Evolutionary conservation across 2,113 vertebrate species (phyloP).

Genomic region (Buteo buteo): DNA sequence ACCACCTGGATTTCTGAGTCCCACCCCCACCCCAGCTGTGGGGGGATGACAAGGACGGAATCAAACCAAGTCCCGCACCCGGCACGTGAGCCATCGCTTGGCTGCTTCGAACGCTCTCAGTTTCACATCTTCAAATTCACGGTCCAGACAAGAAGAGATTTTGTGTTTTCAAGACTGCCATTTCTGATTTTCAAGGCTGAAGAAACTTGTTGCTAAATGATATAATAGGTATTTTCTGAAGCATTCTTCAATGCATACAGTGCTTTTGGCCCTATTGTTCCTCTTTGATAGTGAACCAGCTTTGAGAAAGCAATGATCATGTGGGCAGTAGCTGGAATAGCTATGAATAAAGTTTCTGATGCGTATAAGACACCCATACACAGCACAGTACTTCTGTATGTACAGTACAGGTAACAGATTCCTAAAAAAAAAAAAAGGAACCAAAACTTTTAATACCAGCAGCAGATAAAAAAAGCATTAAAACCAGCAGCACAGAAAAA

Average conservation of each 20-base stretch:
- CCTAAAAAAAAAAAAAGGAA: not conserved
- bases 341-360: not conserved
- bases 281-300: not conserved
- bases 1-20: not conserved
- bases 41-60: rapidly evolving
- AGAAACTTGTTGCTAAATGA: not conserved
- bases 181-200: not conserved
- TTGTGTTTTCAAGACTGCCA: not conserved
- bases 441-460: not conserved
- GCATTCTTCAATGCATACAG: not conserved
- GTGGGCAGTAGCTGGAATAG: not conserved
- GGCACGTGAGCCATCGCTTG: rapidly evolving
- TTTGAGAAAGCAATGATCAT: not conserved
- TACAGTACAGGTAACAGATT: not conserved
- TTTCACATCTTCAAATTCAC: not conserved
- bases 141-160: not conserved
- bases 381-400: not conserved
- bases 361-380: not conserved
- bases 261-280: not conserved
- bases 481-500: not conserved
- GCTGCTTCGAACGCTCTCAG: not conserved
- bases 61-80: rapidly evolving
- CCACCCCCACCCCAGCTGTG: not conserved
- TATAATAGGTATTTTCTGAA: not conserved
- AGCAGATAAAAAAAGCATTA: not conserved